phyloP scores from a whole-genome alignment of 2,113 vertebrate species.

The Isurus oxyrinchus region DNA sequence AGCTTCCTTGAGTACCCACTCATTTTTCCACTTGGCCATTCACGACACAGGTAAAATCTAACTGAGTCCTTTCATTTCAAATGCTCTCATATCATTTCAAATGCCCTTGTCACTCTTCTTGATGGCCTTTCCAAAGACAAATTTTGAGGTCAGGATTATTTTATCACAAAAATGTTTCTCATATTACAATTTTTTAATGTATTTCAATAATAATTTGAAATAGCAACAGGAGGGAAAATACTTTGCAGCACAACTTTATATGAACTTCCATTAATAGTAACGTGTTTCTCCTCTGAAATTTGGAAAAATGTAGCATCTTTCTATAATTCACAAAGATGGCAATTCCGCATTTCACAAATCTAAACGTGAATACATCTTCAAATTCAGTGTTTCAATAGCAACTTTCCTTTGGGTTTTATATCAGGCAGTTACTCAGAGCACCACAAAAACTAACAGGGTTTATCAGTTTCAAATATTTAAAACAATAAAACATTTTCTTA shows the following conservation, averaged over 20 bases:
- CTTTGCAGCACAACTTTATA: not conserved
- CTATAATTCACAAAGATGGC: not conserved
- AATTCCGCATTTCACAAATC: not conserved
- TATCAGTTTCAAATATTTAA: not conserved
- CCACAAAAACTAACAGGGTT: not conserved
- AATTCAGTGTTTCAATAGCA: not conserved
- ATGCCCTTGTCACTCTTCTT: too few relatives aligned
- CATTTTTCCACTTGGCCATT: too few relatives aligned
- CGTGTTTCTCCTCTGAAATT: not conserved
- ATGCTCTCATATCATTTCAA: too few relatives aligned
- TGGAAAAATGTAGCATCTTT: not conserved
- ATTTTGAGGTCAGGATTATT: not conserved
- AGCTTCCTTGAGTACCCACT: too few relatives aligned
- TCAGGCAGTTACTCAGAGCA: not conserved
- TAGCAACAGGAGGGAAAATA: not conserved
- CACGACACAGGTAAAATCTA: too few relatives aligned
- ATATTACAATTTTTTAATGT: not conserved
- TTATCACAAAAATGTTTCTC: not conserved
- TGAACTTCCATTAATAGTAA: not conserved
- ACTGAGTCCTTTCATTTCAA: too few relatives aligned
- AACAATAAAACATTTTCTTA: not conserved
- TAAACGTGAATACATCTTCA: not conserved
- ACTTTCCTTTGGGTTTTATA: not conserved
- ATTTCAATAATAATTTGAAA: not conserved
- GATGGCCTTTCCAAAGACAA: too few relatives aligned